Evolutionary conservation across 1,140 invertebrate genomes (phyloP).

Genomic region (Ridgeia piscesae): DNA sequence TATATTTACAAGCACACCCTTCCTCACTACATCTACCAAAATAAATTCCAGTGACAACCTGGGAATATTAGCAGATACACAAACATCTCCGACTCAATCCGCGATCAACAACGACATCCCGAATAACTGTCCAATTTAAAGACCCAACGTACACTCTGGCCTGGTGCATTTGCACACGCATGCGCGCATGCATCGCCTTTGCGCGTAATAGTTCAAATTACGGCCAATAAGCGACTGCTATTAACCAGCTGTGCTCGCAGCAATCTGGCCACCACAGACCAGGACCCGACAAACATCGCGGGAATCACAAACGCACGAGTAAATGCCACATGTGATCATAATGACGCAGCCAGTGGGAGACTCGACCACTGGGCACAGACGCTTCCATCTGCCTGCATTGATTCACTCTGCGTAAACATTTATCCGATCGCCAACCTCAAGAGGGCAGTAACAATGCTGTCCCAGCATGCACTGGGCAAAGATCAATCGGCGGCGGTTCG

Average conservation of each 20-base stretch:
- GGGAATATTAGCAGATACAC: not conserved
- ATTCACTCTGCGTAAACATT: not conserved
- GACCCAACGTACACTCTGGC: not conserved
- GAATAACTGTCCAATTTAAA: not conserved
- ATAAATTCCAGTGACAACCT: not conserved
- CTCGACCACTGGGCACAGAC: not conserved
- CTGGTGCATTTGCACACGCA: not conserved
- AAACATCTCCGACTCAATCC: not conserved
- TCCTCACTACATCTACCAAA: not conserved
- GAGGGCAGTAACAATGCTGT: not conserved
- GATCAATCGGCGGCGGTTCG: not conserved
- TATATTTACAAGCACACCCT: not conserved
- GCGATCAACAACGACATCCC: not conserved
- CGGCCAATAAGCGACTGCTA: not conserved
- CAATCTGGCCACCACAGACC: not conserved
- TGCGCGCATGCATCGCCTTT: not conserved
- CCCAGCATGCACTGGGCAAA: not conserved
- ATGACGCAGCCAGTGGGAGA: not conserved
- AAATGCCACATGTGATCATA: not conserved
- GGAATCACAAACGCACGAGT: not conserved
- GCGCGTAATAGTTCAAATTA: not conserved
- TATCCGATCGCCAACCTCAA: not conserved
- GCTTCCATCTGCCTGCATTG: not conserved
- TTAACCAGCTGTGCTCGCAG: not conserved
- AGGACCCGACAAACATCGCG: not conserved